Evolutionary conservation across 2,113 vertebrate genomes (phyloP), one percentile per base, ranked within the genome.

Genomic region (Probosciger aterrimus): DNA sequence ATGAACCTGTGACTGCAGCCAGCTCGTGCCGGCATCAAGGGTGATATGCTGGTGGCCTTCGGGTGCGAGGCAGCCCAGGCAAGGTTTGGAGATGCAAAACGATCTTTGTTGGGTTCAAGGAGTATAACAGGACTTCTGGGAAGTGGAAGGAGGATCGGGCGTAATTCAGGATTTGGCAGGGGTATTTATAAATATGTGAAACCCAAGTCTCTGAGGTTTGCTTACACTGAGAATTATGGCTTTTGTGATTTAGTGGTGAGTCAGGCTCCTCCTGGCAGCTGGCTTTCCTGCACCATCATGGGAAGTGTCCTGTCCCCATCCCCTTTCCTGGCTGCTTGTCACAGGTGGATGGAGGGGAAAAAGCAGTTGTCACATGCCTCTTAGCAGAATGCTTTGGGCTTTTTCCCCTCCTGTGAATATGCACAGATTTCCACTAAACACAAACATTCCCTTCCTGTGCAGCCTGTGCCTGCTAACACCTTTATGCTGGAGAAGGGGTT

Each of bases 261-360:
- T 94, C 90, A 82, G 88, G 82, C 55, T 92, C 18, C 67, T 95
- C 59, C 90, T 52, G 44, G 71, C 82, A 96, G 90, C 88, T 88
- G 70, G 19, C 67, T 24, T 81, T 89, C n/a, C 64, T 71, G n/a
- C 2, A 9, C 64, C 52, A 63, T 81, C 31, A 27, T 1, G 1
- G 46, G 33, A 70, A 57, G 25, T 17, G 43, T 82, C n/a, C 53
- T 81, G 47, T 83, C 68, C 53, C 49, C 33, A 43, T 68, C 23
- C 30, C 15, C 30, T 74, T 57, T 46, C 3, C 2, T 0, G 2
- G 43, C 43, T 86, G 39, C 49, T 76, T 65, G 78, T 79, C 37
- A 47, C 3, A 1, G 30, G 24, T 25, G 39, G 18, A 11, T 69
- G 37, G 13, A 7, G 31, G 28, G n/a, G 8, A 47, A 80, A 59